These are phyloP conservation scores for Galendromus occidentalis DNA, from an alignment of 1,140 invertebrate species.

Conservation along the genomic window DNA sequence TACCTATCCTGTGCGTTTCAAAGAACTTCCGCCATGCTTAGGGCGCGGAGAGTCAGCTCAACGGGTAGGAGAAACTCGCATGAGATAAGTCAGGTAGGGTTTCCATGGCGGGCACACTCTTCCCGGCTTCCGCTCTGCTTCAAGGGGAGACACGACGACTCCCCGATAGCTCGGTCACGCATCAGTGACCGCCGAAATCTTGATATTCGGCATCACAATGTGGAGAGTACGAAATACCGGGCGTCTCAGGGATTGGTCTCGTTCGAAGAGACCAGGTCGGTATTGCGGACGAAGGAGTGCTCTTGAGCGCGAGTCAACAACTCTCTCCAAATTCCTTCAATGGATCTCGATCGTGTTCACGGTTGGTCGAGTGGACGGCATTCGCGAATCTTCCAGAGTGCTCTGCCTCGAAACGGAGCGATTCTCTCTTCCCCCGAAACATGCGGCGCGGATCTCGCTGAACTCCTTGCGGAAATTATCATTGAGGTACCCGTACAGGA, in stretches of 20 bases:
- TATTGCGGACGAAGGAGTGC: neutral
- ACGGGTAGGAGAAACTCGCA: no score
- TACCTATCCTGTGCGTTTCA: no score
- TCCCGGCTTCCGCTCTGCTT: neutral
- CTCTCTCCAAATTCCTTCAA: neutral
- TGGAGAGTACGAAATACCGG: neutral
- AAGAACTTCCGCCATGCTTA: no score
- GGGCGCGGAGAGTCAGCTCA: no score
- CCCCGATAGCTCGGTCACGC: no score
- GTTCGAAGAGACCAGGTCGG: no score
- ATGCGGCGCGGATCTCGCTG: slow-evolving; percentile 23
- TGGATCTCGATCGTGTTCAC: neutral
- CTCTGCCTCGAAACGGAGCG: neutral
- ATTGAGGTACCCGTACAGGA: slow-evolving; percentile 47
- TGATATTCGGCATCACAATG: neutral
- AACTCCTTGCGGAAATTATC: slow-evolving; percentile 42
- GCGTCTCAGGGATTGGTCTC: neutral
- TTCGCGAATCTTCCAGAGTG: neutral
- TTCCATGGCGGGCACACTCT: no score
- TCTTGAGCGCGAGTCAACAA: neutral
- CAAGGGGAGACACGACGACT: no score
- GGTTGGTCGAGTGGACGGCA: neutral
- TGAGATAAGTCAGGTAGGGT: no score
- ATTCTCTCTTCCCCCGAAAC: neutral
- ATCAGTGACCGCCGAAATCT: no score